Evolutionary conservation across 2,113 vertebrate genomes (phyloP).

Genomic region (Neofelis nebulosa): DNA sequence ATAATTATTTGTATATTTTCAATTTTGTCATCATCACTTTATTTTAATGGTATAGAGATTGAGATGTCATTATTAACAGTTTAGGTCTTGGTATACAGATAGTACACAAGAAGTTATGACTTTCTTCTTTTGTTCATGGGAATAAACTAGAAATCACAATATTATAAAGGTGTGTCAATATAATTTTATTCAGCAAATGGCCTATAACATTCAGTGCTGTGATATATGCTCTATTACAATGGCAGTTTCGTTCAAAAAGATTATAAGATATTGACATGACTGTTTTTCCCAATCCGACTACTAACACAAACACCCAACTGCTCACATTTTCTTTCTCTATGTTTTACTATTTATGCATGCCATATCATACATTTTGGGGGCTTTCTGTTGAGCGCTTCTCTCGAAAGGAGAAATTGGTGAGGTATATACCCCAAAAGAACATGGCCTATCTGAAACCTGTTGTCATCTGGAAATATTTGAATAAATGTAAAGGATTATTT

Average conservation of each 20-base stretch:
- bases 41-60: not conserved
- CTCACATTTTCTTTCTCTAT: not conserved
- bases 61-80: not conserved
- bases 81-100: not conserved
- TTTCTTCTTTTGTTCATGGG: not conserved
- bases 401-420: not conserved
- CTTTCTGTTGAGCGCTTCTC: not conserved
- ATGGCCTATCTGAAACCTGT: not conserved
- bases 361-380: not conserved
- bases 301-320: not conserved
- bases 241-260: not conserved
- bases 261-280: not conserved
- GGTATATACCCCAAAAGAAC: not conserved
- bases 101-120: not conserved
- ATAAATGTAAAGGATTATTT: not conserved
- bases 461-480: not conserved
- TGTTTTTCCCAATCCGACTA: not conserved
- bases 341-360: not conserved
- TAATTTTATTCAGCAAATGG: not conserved
- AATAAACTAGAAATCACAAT: not conserved
- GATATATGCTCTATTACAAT: not conserved
- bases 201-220: not conserved
- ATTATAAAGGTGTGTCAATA: not conserved
- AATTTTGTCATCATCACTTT: not conserved
- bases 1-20: not conserved